Evolutionary conservation across 2,797 vertebrate genomes (phyloP).

Genomic region (Helostoma temminkii): DNA sequence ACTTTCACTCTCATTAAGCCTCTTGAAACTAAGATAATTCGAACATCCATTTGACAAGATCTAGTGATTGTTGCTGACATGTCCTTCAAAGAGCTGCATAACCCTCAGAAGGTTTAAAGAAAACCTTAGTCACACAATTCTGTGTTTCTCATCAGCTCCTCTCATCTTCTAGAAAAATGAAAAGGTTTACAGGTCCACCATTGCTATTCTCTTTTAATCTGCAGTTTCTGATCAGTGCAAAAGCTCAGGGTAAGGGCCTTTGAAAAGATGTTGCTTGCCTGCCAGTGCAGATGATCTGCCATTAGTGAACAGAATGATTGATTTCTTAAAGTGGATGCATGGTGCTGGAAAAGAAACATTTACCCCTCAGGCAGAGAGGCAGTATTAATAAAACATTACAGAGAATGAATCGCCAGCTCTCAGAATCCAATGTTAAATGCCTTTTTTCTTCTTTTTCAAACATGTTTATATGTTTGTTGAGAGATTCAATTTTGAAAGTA

Average conservation of each 20-base stretch:
- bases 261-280: conserved; percentile 53
- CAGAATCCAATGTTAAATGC: conserved; percentile 65
- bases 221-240: conserved; percentile 48
- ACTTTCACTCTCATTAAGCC: not conserved
- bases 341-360: conserved; percentile 72
- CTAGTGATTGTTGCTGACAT: conserved; percentile 1
- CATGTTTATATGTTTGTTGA: conserved; percentile 58
- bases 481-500: conserved; percentile 25
- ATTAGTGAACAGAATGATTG: conserved; percentile 78
- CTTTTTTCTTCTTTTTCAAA: conserved; percentile 34
- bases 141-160: conserved; percentile 2
- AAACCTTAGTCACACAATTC: not conserved
- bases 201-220: conserved; percentile 44
- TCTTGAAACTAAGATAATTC: conserved; percentile 6
- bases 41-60: conserved; percentile 22
- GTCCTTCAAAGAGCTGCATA: conserved; percentile 7
- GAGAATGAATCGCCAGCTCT: conserved; percentile 65
- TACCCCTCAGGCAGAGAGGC: conserved; percentile 73
- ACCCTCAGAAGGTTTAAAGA: not conserved
- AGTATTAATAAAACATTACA: conserved; percentile 85
- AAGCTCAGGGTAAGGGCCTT: conserved; percentile 40
- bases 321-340: conserved; percentile 72
- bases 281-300: conserved; percentile 62
- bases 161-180: not conserved
- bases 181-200: conserved; percentile 29